These are phyloP conservation scores for Albula goreensis DNA, from an alignment of 2,113 vertebrate genomes.

Conservation along the genomic window DNA sequence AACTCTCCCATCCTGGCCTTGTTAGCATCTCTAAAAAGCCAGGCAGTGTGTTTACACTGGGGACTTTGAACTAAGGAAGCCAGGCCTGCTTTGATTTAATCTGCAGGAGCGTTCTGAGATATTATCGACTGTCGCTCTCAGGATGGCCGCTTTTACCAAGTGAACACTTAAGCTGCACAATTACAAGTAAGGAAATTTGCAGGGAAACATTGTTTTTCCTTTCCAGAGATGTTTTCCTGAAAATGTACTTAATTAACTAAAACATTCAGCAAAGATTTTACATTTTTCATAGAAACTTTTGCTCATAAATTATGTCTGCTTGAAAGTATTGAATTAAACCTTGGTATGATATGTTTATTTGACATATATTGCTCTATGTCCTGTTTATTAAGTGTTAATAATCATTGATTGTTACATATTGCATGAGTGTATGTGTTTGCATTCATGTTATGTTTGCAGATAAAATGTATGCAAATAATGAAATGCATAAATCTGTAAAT, in stretches of 20 bases:
- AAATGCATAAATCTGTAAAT: no score
- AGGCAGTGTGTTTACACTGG: neutral
- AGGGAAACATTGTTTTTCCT: neutral
- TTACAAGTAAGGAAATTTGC: neutral
- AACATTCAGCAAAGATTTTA: no score
- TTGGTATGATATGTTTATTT: no score
- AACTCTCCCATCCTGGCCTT: neutral
- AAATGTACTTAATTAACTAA: neutral
- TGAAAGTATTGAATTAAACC: no score
- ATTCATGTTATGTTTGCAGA: no score
- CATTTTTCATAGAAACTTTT: no score
- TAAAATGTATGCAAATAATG: no score
- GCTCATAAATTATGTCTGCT: no score
- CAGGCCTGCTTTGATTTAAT: constrained; percentile 2
- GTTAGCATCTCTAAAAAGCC: neutral
- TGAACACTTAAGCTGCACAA: neutral
- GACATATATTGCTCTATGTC: no score
- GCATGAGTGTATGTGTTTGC: no score
- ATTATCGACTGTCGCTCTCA: neutral
- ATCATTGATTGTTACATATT: no score
- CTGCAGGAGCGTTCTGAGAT: neutral
- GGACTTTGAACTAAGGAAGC: constrained; percentile 26
- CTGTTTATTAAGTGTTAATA: no score
- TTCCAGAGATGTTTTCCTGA: neutral
- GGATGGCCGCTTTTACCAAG: neutral